Evolutionary conservation across 2,797 vertebrate genomes (phyloP).

Genomic region (Sandelia bainsii): DNA sequence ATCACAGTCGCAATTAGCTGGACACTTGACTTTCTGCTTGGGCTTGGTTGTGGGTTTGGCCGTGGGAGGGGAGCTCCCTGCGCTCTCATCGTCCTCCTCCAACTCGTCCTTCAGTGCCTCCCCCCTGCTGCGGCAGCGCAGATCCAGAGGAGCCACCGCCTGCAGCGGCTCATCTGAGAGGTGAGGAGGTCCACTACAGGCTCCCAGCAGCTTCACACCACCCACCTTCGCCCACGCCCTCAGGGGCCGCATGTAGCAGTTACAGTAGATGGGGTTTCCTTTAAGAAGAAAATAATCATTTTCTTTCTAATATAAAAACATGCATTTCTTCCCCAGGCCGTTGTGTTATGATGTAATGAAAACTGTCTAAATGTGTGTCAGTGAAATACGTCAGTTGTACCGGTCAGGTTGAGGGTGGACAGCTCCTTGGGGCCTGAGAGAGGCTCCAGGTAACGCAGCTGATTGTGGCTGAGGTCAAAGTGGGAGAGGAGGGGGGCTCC

Average conservation of each 20-base stretch:
- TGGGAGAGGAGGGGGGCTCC: conserved; percentile 83
- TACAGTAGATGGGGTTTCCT: conserved; percentile 90
- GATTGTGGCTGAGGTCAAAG: conserved; percentile 90
- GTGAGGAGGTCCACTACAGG: conserved; percentile 84
- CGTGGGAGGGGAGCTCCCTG: accelerated
- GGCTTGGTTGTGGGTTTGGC: conserved; percentile 26
- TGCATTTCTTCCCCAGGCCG: too few species aligned
- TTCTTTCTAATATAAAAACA: background rate
- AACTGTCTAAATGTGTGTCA: background rate
- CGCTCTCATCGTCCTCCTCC: conserved; percentile 48
- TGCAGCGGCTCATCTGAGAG: conserved; percentile 87
- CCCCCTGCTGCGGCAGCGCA: conserved; percentile 81
- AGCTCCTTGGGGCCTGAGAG: conserved; percentile 77
- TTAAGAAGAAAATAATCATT: conserved; percentile 13
- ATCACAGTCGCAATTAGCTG: conserved; percentile 85
- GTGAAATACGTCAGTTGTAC: conserved; percentile 42
- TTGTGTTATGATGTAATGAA: background rate
- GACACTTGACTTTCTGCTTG: conserved; percentile 79
- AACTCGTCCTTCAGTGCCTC: conserved; percentile 54
- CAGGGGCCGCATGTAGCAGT: conserved; percentile 88
- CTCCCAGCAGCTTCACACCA: conserved; percentile 81
- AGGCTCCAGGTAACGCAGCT: conserved; percentile 87
- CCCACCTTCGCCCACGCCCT: conserved; percentile 79
- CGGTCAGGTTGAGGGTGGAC: conserved; percentile 83
- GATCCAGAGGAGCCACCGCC: conserved; percentile 78